A percentile compares a stretch with the other conserved stretches of the same genome.
phyloP scores from a whole-genome alignment of 2,888 invertebrate species.

The Cephus nigrinus region DNA sequence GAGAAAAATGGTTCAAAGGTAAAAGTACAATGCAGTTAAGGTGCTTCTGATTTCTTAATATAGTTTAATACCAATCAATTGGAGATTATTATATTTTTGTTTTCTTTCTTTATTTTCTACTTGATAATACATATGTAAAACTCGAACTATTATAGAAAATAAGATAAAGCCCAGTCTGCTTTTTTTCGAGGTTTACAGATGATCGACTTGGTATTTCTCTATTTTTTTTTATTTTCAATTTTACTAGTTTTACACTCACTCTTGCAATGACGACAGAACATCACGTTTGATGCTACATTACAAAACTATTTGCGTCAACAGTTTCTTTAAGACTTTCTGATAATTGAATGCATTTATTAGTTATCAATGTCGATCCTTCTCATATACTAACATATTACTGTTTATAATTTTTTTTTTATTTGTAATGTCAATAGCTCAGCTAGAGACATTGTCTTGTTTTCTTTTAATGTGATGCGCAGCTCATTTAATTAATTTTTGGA shows the following conservation, averaged over 20 bases:
- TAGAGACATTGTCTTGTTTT: neutral
- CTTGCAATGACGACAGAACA: neutral
- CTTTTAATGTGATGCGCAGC: neutral
- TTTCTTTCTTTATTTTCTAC: neutral
- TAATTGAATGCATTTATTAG: neutral
- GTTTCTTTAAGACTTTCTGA: neutral
- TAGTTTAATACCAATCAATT: neutral
- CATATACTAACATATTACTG: neutral
- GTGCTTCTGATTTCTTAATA: neutral
- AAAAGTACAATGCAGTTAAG: neutral
- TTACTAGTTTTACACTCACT: neutral
- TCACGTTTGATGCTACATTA: neutral
- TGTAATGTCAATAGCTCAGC: neutral
- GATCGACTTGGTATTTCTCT: neutral
- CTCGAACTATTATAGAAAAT: neutral
- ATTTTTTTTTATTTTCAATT: neutral
- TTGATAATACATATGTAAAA: neutral
- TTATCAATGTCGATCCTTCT: neutral
- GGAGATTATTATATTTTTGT: neutral
- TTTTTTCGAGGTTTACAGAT: neutral
- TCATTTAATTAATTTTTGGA: neutral
- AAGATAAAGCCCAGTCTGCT: neutral
- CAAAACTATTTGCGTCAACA: neutral
- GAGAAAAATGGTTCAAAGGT: neutral
- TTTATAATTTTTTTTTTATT: neutral